A percentile compares a stretch with the other conserved stretches of the same genome.
These are phyloP conservation scores for Epinotia bilunana DNA, from an alignment of 2,888 invertebrate genomes.

Conservation along the genomic window DNA sequence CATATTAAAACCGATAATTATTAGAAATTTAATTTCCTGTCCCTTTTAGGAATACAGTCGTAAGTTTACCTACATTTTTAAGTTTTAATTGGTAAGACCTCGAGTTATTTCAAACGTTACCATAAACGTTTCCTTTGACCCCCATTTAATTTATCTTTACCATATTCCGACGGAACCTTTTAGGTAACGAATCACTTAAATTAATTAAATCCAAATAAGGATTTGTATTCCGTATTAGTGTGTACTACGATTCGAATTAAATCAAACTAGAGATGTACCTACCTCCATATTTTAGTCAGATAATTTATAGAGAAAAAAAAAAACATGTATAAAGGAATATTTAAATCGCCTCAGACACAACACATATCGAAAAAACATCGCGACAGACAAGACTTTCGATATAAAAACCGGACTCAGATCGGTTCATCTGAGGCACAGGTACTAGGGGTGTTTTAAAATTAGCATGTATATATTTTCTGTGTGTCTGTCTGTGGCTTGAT, in stretches of 20 bases:
- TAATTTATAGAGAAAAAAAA: neutral
- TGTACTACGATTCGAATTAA: slow-evolving; percentile 8
- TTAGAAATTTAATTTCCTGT: too few species aligned
- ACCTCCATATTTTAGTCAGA: neutral
- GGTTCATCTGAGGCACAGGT: too few species aligned
- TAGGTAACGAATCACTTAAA: slow-evolving; percentile 34
- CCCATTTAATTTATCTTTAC: slow-evolving; percentile 35
- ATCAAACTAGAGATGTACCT: slow-evolving; percentile 24
- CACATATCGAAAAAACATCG: too few species aligned
- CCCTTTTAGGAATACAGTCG: neutral
- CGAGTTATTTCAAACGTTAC: slow-evolving; percentile 10
- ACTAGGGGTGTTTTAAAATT: too few species aligned
- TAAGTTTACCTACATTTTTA: neutral
- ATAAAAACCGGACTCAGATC: too few species aligned
- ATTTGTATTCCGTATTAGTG: slow-evolving; percentile 19
- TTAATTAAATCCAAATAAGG: slow-evolving; percentile 41
- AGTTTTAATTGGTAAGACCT: slow-evolving; percentile 12
- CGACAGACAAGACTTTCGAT: too few species aligned
- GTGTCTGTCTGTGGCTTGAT: too few species aligned
- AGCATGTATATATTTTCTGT: too few species aligned
- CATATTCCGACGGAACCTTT: slow-evolving; percentile 31
- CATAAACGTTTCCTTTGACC: slow-evolving; percentile 31
- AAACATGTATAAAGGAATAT: too few species aligned
- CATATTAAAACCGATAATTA: too few species aligned
- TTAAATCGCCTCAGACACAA: too few species aligned